A percentile compares a stretch with the other conserved stretches of the same genome.
phyloP scores from a whole-genome alignment of 2,113 vertebrate genomes.

The Pseudopodoces humilis region DNA sequence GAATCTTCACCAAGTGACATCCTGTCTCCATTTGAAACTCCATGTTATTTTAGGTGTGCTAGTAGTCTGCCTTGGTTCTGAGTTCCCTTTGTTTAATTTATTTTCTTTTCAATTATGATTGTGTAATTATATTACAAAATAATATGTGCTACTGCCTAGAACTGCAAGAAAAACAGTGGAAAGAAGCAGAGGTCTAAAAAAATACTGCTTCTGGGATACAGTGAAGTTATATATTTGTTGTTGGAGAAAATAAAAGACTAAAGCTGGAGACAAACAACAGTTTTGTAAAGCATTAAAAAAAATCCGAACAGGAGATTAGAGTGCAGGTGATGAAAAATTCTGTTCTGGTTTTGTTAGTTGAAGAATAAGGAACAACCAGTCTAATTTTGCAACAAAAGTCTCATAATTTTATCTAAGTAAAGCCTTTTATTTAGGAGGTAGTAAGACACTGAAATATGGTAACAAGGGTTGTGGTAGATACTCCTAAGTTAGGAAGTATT shows the following conservation, averaged over 20 bases:
- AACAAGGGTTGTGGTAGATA: neutral
- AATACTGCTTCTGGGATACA: neutral
- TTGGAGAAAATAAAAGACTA: neutral
- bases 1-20: neutral
- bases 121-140: neutral
- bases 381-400: neutral
- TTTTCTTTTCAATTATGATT: neutral
- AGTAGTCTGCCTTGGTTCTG: neutral
- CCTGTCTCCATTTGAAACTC: neutral
- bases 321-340: neutral
- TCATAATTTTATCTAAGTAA: neutral
- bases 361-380: neutral
- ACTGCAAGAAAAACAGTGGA: neutral
- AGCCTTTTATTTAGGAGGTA: neutral
- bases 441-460: neutral
- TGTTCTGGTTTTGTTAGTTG: neutral
- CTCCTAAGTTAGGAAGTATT: neutral
- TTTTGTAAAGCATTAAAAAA: neutral
- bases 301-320: neutral
- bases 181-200: neutral
- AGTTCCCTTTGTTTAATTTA: neutral
- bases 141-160: neutral
- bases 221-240: neutral
- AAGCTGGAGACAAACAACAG: neutral
- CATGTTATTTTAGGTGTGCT: neutral